phyloP scores from a whole-genome alignment of 2,113 vertebrate species.

The Barbus barbus region DNA sequence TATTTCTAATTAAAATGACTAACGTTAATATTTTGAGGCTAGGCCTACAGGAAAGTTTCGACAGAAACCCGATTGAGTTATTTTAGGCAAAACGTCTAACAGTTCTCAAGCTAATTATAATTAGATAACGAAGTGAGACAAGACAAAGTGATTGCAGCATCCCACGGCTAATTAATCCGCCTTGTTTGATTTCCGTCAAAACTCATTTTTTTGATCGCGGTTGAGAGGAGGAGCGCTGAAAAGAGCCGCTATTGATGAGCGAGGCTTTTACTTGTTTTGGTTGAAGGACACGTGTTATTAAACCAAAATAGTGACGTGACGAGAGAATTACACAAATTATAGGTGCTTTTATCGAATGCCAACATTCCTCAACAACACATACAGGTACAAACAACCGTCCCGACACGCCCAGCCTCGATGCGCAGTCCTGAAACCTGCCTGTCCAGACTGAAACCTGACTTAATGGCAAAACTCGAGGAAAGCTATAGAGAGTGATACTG shows the following conservation, averaged over 20 bases:
- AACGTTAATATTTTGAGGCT: neutral
- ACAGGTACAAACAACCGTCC: slow-evolving; percentile 25
- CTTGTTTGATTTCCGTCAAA: slow-evolving; percentile 10
- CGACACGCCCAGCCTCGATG: slow-evolving; percentile 6
- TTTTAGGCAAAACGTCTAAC: neutral
- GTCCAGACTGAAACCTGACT: slow-evolving; percentile 10
- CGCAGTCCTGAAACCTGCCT: neutral
- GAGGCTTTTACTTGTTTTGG: slow-evolving; percentile 53
- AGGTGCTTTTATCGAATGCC: slow-evolving; percentile 67
- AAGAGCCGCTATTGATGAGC: slow-evolving; percentile 20
- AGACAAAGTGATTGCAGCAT: slow-evolving; percentile 2
- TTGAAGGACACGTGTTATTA: slow-evolving; percentile 61
- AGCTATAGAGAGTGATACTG: slow-evolving; percentile 34
- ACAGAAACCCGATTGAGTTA: neutral
- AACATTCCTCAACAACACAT: slow-evolving; percentile 68
- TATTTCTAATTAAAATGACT: neutral
- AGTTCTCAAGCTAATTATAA: neutral
- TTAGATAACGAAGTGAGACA: neutral
- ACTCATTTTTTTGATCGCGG: neutral
- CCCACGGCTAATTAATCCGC: slow-evolving; percentile 7
- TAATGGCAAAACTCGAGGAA: neutral
- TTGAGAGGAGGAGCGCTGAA: neutral
- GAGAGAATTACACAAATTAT: slow-evolving; percentile 59
- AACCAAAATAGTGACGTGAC: slow-evolving; percentile 59
- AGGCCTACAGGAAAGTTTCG: neutral